A percentile compares a stretch with the other conserved stretches of the same genome.
Conservation (phyloP, 2,797 vertebrate genomes). For the Erpetoichthys calabaricus region DNA sequence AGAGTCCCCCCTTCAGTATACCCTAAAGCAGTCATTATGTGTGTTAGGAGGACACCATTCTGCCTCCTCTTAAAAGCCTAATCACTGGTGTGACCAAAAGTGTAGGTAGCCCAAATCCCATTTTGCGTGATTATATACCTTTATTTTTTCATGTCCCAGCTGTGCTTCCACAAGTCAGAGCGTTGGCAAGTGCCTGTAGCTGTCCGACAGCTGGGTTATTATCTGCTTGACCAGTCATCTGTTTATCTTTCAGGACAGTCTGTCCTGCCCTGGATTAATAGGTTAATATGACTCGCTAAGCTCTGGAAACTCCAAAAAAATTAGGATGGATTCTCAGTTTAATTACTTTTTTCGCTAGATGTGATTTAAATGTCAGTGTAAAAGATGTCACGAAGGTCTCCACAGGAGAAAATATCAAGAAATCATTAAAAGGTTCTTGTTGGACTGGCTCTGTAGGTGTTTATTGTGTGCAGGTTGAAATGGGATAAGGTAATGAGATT, state of each 20-base stretch:
- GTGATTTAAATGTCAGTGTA: conserved; percentile 3
- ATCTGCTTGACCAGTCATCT: conserved; percentile 21
- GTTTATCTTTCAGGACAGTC: conserved; percentile 15
- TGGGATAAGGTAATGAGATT: too few relatives aligned
- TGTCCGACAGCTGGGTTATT: conserved; percentile 19
- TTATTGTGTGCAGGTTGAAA: too few relatives aligned
- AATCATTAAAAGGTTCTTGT: too few relatives aligned
- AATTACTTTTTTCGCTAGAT: conserved; percentile 12
- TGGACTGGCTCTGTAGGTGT: too few relatives aligned
- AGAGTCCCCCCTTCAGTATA: too few relatives aligned
- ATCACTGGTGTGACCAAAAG: too few relatives aligned
- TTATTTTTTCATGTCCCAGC: not conserved
- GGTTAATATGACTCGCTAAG: conserved; percentile 21
- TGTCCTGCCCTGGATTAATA: conserved; percentile 25
- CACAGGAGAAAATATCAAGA: not conserved
- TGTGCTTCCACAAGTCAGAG: conserved; percentile 1
- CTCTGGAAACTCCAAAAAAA: conserved; percentile 13
- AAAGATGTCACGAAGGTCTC: not conserved
- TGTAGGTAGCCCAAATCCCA: not conserved
- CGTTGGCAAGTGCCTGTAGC: conserved; percentile 13
- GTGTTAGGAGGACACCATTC: too few relatives aligned
- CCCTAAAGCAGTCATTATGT: too few relatives aligned
- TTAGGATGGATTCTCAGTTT: conserved; percentile 9
- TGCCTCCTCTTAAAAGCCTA: too few relatives aligned
- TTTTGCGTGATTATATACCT: not conserved